Conservation (phyloP, 2,888 invertebrate species). For the Meiosimyza platycephala region DNA sequence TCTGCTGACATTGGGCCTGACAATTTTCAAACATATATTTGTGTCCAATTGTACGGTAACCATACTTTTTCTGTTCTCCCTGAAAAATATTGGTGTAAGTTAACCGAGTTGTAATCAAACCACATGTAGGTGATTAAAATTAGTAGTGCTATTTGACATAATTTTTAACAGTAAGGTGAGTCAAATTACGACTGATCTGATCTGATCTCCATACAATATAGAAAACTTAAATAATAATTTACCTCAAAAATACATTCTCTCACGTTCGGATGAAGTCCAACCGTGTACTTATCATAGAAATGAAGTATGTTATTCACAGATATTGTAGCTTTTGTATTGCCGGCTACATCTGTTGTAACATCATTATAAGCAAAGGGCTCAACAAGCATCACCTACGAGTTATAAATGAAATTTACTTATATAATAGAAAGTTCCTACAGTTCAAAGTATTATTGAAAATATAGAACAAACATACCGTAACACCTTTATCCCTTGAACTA, state of each 20-base stretch:
- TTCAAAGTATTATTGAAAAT: neutral
- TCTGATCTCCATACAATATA: too few species aligned
- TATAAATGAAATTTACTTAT: neutral
- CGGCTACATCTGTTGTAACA: slow-evolving; percentile 46
- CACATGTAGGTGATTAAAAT: too few species aligned
- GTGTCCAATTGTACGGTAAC: slow-evolving; percentile 61
- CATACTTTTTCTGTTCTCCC: slow-evolving; percentile 48
- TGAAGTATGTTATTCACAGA: slow-evolving; percentile 51
- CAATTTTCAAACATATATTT: slow-evolving; percentile 65
- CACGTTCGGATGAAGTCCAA: slow-evolving; percentile 43
- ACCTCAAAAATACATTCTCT: slow-evolving; percentile 57
- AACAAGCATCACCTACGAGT: slow-evolving; percentile 47
- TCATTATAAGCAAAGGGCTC: slow-evolving; percentile 56
- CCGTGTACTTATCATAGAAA: slow-evolving; percentile 52
- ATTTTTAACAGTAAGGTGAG: too few species aligned
- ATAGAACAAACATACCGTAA: slow-evolving; percentile 35
- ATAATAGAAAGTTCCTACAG: neutral
- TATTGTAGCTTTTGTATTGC: slow-evolving; percentile 49
- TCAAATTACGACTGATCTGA: too few species aligned
- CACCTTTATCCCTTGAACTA: slow-evolving; percentile 43
- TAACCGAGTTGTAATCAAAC: too few species aligned
- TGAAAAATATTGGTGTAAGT: slow-evolving; percentile 8
- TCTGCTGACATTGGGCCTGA: slow-evolving; percentile 63
- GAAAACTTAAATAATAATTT: slow-evolving; percentile 4
- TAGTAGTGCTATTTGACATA: too few species aligned